A percentile compares a stretch with the other conserved stretches of the same genome.
Evolutionary conservation across 2,113 vertebrate genomes (phyloP).

Genomic region (Scatophagus argus): DNA sequence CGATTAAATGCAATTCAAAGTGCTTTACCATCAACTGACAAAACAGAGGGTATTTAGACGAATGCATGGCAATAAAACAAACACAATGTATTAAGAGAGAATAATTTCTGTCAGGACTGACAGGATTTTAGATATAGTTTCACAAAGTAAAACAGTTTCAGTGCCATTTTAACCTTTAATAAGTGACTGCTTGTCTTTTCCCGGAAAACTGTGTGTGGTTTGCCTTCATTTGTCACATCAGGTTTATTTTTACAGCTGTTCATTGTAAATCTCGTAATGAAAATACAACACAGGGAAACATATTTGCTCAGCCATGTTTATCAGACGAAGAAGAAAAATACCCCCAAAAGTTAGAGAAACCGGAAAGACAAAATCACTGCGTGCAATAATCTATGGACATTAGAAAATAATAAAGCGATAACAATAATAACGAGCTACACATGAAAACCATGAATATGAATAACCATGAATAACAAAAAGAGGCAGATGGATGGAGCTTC

Average conservation of each 20-base stretch:
- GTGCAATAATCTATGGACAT: background rate
- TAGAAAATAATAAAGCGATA: background rate
- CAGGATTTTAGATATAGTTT: background rate
- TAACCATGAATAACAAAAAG: background rate
- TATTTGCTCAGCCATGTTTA: background rate
- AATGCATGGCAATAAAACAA: no score
- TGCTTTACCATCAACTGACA: no score
- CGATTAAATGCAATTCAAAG: no score
- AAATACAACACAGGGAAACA: background rate
- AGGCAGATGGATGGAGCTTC: background rate
- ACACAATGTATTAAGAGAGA: no score
- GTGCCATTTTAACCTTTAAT: background rate
- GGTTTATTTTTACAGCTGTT: background rate
- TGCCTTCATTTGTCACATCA: background rate
- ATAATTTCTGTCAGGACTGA: no score
- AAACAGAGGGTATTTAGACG: no score
- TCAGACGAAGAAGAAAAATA: background rate
- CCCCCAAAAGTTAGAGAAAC: background rate
- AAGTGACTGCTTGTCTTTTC: background rate
- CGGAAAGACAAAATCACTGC: background rate
- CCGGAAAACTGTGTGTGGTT: background rate
- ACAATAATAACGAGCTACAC: background rate
- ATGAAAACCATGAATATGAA: background rate
- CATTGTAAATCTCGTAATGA: background rate
- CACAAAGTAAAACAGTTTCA: background rate